Evolutionary conservation across 2,113 vertebrate genomes (phyloP).

Genomic region (Phasianus colchicus): DNA sequence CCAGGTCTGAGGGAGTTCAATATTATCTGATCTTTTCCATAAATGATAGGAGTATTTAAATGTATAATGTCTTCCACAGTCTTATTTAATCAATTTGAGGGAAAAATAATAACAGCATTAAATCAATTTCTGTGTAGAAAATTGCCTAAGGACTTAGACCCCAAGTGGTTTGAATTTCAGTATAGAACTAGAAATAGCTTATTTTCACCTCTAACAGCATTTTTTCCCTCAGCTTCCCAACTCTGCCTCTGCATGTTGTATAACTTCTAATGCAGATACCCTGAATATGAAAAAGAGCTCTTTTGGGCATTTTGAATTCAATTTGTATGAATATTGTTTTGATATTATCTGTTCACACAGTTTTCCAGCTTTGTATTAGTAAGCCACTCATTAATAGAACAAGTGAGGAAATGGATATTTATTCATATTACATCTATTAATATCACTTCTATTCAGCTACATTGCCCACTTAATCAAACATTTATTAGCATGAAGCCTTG

Average conservation of each 20-base stretch:
- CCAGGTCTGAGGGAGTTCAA: slow-evolving; percentile 1
- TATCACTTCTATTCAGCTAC: slow-evolving; percentile 1
- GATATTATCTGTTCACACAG: not conserved
- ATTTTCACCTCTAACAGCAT: slow-evolving; percentile 44
- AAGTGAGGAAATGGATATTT: not conserved
- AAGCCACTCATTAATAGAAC: not conserved
- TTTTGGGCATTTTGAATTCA: slow-evolving; percentile 35
- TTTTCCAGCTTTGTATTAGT: not conserved
- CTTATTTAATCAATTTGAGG: slow-evolving; percentile 27
- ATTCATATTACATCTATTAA: not conserved
- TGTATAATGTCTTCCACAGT: slow-evolving; percentile 22
- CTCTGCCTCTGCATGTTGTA: not conserved
- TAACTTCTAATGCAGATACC: slow-evolving; percentile 38
- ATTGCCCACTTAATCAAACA: not conserved
- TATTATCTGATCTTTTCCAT: slow-evolving; percentile 31
- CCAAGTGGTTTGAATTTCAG: slow-evolving; percentile 52
- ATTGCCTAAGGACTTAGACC: slow-evolving; percentile 45
- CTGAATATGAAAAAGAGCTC: slow-evolving; percentile 25
- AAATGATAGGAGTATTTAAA: slow-evolving; percentile 57
- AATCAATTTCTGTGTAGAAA: slow-evolving; percentile 25
- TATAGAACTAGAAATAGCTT: slow-evolving; percentile 50
- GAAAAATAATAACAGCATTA: slow-evolving; percentile 56
- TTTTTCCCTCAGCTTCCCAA: slow-evolving; percentile 45
- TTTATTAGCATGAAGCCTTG: not conserved
- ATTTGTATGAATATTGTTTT: not conserved